A percentile compares a stretch with the other conserved stretches of the same genome.
phyloP scores from a whole-genome alignment of 2,113 vertebrate species.

The Clarias magur region DNA sequence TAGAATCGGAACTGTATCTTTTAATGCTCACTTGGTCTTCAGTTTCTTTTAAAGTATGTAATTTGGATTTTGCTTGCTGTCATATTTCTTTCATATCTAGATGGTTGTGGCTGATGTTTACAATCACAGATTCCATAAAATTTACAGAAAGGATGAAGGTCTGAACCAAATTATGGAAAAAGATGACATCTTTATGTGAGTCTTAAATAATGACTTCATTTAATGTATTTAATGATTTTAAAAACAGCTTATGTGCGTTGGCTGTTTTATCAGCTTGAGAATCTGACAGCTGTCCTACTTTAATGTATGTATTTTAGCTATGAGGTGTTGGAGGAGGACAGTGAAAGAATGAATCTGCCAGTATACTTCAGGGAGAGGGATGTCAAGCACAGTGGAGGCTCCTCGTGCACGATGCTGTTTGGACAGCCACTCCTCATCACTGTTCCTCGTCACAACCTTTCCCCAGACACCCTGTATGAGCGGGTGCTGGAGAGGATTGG shows the following conservation, averaged over 20 bases:
- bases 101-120: conserved; percentile 98
- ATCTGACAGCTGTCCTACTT: background rate
- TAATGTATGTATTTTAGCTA: conserved; percentile 74
- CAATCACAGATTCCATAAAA: conserved; percentile 97
- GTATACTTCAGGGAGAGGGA: conserved; percentile 93
- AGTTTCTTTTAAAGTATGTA: background rate
- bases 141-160: conserved; percentile 89
- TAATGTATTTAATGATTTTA: background rate
- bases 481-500: conserved; percentile 85
- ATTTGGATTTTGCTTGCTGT: background rate
- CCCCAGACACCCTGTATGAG: conserved; percentile 81
- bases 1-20: background rate
- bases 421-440: conserved; percentile 92
- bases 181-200: conserved; percentile 97
- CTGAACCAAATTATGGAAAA: conserved; percentile 94
- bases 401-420: conserved; percentile 82
- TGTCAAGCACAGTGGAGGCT: conserved; percentile 76
- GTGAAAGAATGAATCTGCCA: conserved; percentile 80
- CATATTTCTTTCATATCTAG: conserved; percentile 65
- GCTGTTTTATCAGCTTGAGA: background rate
- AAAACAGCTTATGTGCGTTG: background rate
- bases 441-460: conserved; percentile 84
- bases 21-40: background rate
- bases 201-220: conserved; percentile 21
- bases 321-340: conserved; percentile 78